A percentile compares a stretch with the other conserved stretches of the same genome.
Evolutionary conservation across 2,113 vertebrate species (phyloP).

Genomic region (Mola mola): DNA sequence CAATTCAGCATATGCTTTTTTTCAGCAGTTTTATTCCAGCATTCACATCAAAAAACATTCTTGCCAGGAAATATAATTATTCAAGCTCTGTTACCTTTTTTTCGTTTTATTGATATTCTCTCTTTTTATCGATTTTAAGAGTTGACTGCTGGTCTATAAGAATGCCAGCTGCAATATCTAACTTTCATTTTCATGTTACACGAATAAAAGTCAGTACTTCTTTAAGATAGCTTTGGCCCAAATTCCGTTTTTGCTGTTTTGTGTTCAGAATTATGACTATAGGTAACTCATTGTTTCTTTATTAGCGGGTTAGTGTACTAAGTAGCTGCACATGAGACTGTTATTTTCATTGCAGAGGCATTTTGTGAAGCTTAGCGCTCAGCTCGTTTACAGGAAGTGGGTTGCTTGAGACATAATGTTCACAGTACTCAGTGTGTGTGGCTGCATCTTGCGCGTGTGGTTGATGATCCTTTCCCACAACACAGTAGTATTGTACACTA

Average conservation of each 20-base stretch:
- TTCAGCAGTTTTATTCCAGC: too few species aligned
- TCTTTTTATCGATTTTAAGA: not conserved
- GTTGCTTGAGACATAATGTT: not conserved
- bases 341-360: not conserved
- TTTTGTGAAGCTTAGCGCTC: conserved; percentile 6
- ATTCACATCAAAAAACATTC: too few species aligned
- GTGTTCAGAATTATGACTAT: too few species aligned
- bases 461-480: not conserved
- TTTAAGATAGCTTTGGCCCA: too few species aligned
- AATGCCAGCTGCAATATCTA: not conserved
- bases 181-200: not conserved
- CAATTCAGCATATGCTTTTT: too few species aligned
- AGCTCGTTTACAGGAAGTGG: conserved; percentile 42
- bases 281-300: not conserved
- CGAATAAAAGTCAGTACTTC: too few species aligned
- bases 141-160: too few species aligned
- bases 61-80: too few species aligned
- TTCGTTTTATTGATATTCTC: not conserved
- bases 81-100: too few species aligned
- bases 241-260: too few species aligned
- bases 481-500: not conserved
- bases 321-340: conserved; percentile 14
- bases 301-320: not conserved
- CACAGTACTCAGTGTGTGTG: not conserved
- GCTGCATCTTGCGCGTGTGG: not conserved